Conservation (phyloP, 2,888 invertebrate genomes). For the Leucophora obtusa region DNA sequence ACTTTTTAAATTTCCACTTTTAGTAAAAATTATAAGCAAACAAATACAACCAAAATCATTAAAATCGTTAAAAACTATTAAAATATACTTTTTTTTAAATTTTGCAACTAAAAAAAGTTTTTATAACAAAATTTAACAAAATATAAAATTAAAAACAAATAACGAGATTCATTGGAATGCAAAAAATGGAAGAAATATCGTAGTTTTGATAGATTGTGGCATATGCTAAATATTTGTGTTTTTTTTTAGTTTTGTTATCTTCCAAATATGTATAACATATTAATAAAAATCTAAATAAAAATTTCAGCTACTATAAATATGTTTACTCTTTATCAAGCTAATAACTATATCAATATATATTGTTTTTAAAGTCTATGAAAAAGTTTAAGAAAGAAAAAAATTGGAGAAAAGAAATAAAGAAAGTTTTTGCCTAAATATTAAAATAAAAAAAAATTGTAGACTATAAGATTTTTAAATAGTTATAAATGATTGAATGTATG, state of each 20-base stretch:
- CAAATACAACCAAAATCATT: too few relatives aligned
- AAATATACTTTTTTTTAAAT: neutral
- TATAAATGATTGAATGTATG: slow-evolving; percentile 5
- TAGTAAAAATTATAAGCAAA: too few relatives aligned
- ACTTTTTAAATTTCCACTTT: too few relatives aligned
- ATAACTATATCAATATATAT: slow-evolving; percentile 58
- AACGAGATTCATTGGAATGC: slow-evolving; percentile 30
- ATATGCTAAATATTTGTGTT: slow-evolving; percentile 5
- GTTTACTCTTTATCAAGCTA: slow-evolving; percentile 28
- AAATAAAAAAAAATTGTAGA: slow-evolving; percentile 14
- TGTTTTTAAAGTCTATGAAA: slow-evolving; percentile 41
- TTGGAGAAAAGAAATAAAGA: neutral
- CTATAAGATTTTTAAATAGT: slow-evolving; percentile 30
- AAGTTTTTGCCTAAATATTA: neutral
- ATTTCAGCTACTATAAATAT: slow-evolving; percentile 27
- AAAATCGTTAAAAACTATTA: too few relatives aligned
- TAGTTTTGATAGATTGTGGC: slow-evolving; percentile 11
- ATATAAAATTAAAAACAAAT: neutral
- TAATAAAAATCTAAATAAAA: slow-evolving; percentile 30
- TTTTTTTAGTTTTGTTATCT: neutral
- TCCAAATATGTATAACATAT: slow-evolving; percentile 56
- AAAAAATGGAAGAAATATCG: slow-evolving; percentile 23
- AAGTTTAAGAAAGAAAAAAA: slow-evolving; percentile 23
- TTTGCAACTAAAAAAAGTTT: neutral
- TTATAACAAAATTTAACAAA: neutral